Evolutionary conservation across 2,797 vertebrate species (phyloP), one percentile per base, ranked within the genome.

Genomic region (Holocentrus rufus): DNA sequence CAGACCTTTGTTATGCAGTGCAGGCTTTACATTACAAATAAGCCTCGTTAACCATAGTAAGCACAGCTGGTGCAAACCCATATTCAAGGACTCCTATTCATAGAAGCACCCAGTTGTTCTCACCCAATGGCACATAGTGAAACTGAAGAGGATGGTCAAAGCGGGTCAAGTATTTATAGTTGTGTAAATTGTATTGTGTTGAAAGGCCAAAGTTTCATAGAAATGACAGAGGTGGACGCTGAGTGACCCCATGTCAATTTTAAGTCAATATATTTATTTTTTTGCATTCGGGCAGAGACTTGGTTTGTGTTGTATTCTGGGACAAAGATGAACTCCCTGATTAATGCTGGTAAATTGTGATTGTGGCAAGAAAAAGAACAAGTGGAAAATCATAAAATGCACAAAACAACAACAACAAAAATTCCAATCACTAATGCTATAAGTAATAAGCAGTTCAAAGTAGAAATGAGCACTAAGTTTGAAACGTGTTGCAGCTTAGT

Each of bases 61-160:
- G 64, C 77, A 79, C 81, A 86, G 81, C 82, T 85, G 86, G 79
- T 77, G 81, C 62, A 72, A 78, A 63, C 80, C 82, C 76, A 72
- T 81, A 84, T 82, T 85, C 88, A 88, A 90, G 84, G 86, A 84
- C 81, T 86, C 88, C 83, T 83, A 87, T 88, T 85, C 87, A 90
- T 89, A 87, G 87, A 85, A 72, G 70, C 71, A 46, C 74, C 84
- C 90, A 91, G 89, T 92, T 92, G 89, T 92, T 91, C 88, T 92
- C 90, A 88, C 89, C 87, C 77, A 62, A 15, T 58, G 74, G 74
- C 79, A 68, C 81, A 69, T 72, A 73, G 69, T 72, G 91, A 88
- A 91, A 83, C 84, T 57, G 82, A 87, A 81, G 75, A 87, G 84
- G 84, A 79, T 83, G 81, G 82, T 88, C 79, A 76, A 62, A 72